phyloP scores from a whole-genome alignment of 2,888 invertebrate species.

The Strigamia crassipes region DNA sequence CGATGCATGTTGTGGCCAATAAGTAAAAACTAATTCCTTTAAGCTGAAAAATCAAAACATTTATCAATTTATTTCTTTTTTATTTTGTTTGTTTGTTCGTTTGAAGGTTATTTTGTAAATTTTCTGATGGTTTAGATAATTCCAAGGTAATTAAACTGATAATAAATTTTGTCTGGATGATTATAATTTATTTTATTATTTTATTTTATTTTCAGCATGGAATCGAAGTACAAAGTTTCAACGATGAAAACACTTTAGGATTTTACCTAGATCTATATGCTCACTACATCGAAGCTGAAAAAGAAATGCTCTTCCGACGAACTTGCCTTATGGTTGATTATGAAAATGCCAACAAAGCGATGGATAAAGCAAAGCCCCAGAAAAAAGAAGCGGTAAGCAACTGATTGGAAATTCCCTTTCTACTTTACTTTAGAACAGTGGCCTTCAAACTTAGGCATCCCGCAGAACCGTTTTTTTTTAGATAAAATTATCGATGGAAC shows the following conservation, averaged over 20 bases:
- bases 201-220: no score
- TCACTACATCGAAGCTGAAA: slow-evolving; percentile 55
- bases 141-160: slow-evolving; percentile 54
- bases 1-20: slow-evolving; percentile 43
- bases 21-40: slow-evolving; percentile 39
- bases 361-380: slow-evolving; percentile 60
- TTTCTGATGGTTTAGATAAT: slow-evolving; percentile 56
- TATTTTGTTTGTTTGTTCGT: no score
- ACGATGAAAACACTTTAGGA: slow-evolving; percentile 58
- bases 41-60: background rate
- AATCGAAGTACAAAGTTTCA: slow-evolving; percentile 55
- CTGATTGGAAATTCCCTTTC: no score
- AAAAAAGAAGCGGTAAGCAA: slow-evolving; percentile 57
- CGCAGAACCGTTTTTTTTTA: background rate
- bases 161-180: background rate
- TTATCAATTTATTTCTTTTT: slow-evolving; percentile 28
- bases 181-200: no score
- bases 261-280: slow-evolving; percentile 57
- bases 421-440: no score
- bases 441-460: no score
- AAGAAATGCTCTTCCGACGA: slow-evolving; percentile 54
- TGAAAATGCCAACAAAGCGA: slow-evolving; percentile 58
- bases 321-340: slow-evolving; percentile 59
- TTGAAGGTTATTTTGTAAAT: slow-evolving; percentile 55
- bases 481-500: no score